phyloP scores from a whole-genome alignment of 2,113 vertebrate genomes.

The Psilopogon haemacephalus region DNA sequence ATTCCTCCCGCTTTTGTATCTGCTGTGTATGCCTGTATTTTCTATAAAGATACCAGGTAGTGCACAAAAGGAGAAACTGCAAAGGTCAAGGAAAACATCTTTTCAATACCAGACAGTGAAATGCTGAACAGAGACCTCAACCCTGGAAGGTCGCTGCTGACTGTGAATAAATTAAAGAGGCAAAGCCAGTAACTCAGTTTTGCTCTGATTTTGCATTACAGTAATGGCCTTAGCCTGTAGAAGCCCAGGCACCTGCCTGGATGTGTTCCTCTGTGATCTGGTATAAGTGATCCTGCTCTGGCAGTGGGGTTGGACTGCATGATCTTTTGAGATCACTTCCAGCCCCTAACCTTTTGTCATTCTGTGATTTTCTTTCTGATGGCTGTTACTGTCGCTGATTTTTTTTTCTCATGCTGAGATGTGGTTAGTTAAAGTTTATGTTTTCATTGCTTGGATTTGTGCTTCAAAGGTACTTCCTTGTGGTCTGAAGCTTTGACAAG shows the following conservation, averaged over 20 bases:
- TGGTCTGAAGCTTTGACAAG: not conserved
- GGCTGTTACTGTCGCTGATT: not conserved
- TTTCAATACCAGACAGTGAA: not conserved
- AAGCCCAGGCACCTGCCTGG: not conserved
- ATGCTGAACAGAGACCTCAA: not conserved
- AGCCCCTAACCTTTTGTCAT: too few relatives aligned
- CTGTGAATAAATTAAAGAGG: not conserved
- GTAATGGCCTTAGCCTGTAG: not conserved
- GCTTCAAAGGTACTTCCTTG: not conserved
- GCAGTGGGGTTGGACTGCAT: too few relatives aligned
- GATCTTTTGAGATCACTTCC: too few relatives aligned
- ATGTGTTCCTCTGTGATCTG: too few relatives aligned
- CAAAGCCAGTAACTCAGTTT: not conserved
- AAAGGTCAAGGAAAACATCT: not conserved
- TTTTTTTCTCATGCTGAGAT: not conserved
- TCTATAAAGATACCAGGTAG: not conserved
- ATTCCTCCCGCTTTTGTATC: not conserved
- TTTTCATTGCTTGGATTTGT: not conserved
- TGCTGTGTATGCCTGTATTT: not conserved
- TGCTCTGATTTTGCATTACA: not conserved
- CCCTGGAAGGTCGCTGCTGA: slow-evolving; percentile 6
- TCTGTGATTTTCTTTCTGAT: not conserved
- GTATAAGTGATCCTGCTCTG: too few relatives aligned
- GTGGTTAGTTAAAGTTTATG: not conserved
- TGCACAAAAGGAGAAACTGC: not conserved